A percentile compares a stretch with the other conserved stretches of the same genome.
Evolutionary conservation across 2,888 invertebrate species (phyloP).

Genomic region (Tenthredo scrophulariae): DNA sequence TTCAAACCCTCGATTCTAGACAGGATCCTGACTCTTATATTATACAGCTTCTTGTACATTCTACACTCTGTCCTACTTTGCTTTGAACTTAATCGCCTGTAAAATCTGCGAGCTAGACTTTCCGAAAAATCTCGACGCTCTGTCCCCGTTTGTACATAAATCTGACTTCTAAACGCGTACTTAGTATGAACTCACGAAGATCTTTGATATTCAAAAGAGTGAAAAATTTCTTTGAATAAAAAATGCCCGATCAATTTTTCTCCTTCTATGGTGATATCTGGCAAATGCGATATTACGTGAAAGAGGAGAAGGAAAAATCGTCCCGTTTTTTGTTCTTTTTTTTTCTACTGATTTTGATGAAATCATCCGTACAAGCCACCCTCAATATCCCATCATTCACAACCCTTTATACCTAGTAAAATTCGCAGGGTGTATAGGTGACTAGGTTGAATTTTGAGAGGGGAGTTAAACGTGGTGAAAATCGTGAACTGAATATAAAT

Average conservation of each 20-base stretch:
- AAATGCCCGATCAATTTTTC: background rate
- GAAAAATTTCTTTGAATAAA: background rate
- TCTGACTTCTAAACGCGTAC: background rate
- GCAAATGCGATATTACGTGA: background rate
- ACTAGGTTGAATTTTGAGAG: conserved; percentile 6
- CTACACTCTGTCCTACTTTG: background rate
- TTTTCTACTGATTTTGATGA: background rate
- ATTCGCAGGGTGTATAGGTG: background rate
- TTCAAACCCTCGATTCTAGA: background rate
- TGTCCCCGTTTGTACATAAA: background rate
- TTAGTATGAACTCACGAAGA: no score
- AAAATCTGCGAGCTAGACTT: background rate
- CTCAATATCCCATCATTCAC: background rate
- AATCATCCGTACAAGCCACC: background rate
- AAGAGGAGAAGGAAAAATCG: background rate
- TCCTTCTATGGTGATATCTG: background rate
- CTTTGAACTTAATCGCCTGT: conserved; percentile 26
- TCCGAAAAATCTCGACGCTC: background rate
- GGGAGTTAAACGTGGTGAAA: conserved; percentile 41
- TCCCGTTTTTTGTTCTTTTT: no score
- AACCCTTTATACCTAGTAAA: background rate
- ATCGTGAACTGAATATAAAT: conserved; percentile 47
- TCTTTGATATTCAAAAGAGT: background rate
- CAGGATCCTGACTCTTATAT: background rate
- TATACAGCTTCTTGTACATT: background rate